Base-by-base conservation (phyloP, 2,113 vertebrate species). In the Sula dactylatra region DNA sequence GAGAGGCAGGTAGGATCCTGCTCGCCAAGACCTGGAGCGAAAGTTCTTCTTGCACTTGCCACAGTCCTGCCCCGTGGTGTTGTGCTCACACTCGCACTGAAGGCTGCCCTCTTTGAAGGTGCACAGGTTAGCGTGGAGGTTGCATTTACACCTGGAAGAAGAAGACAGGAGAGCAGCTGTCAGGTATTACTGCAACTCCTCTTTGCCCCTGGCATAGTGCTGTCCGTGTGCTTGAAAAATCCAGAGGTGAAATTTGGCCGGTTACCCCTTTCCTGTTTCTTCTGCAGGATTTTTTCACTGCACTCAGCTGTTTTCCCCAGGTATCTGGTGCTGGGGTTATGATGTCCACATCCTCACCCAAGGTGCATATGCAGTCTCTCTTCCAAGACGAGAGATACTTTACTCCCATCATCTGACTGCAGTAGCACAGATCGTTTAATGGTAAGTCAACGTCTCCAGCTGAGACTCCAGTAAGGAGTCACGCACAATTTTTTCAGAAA, bases 1-100 rank as follows among this genome's bases (percentile, higher is more conserved):
- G 44, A 98, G 97, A 1, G 99, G 99, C 95, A 99, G 98, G 98
- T 99, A 99, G 95, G 99, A 99, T 27, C 99, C 99, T 4, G 99
- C 98, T 79, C 99, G 98, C 99, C 99, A 99, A 59, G 99, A 99
- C 80, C 99, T 98, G 79, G 99, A 99, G 92, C 99, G 99, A 98
- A 99, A 99, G 94, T 98, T 99, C 98, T 99, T 99, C 98, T 98
- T 99, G 98, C 99, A 99, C 95, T 98, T 99, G 97, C 99, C 98
- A 3, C 99, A 99, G 98, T 99, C 99, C 89, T 99, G 99, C 50
- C 99, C 99, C 0, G 99, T 99, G 96, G 99, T 99, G 98, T 99
- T 99, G 98, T 99, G 99, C 92, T 99, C 99, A 9, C 99, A 99
- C 97, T 99, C 99, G 7, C 99, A 99, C 98, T 99, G 99, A 32